These are phyloP conservation scores for Tetranychus cinnabarinus DNA, from an alignment of 1,140 invertebrate genomes.

Conservation along the genomic window DNA sequence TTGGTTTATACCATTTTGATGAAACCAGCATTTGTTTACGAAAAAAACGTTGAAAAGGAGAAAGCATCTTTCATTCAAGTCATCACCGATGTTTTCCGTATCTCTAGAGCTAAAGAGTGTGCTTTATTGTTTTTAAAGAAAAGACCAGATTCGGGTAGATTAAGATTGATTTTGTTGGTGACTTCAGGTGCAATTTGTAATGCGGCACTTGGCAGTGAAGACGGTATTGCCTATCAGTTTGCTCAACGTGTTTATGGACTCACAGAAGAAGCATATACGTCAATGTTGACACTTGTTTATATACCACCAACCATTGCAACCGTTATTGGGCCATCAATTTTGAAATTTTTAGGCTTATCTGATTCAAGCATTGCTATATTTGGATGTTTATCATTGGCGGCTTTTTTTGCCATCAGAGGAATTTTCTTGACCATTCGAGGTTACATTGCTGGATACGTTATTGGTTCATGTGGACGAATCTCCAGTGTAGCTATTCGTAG, in stretches of 20 bases:
- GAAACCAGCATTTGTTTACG: neutral
- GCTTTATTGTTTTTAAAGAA: neutral
- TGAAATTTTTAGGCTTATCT: neutral
- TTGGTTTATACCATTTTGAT: neutral
- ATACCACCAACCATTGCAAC: neutral
- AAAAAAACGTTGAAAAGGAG: neutral
- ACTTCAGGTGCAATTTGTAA: neutral
- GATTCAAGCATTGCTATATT: neutral
- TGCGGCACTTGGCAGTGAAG: neutral
- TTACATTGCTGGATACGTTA: neutral
- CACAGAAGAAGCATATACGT: neutral
- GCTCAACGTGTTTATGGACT: neutral
- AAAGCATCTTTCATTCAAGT: neutral
- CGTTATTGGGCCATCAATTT: neutral
- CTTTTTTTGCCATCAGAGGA: neutral
- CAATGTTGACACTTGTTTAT: neutral
- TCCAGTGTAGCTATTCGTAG: neutral
- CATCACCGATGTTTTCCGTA: neutral
- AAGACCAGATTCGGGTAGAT: neutral
- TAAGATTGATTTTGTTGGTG: neutral
- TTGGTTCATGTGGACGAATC: neutral
- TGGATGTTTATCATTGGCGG: neutral
- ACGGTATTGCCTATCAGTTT: neutral
- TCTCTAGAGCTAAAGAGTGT: neutral
- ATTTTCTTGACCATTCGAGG: neutral